Evolutionary conservation across 2,888 invertebrate genomes (phyloP).

Genomic region (Pycnomerus fuliginosus): DNA sequence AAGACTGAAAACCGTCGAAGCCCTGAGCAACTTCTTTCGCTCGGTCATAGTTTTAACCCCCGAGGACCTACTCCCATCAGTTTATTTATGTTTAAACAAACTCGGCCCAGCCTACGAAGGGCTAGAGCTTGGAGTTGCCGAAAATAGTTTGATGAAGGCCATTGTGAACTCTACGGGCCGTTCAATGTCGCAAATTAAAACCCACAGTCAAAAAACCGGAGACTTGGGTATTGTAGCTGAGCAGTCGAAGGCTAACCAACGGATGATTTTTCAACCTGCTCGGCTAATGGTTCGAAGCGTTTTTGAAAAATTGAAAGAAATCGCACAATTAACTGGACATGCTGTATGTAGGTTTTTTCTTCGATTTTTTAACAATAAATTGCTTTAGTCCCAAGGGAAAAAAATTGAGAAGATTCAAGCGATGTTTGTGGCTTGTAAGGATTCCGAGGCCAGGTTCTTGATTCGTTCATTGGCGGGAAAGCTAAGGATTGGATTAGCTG

Average conservation of each 20-base stretch:
- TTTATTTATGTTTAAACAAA: slow-evolving; percentile 95
- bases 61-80: slow-evolving; percentile 83
- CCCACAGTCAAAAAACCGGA: slow-evolving; percentile 69
- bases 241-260: slow-evolving; percentile 78
- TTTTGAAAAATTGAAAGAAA: slow-evolving; percentile 80
- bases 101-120: slow-evolving; percentile 96
- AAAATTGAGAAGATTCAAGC: slow-evolving; percentile 91
- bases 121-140: slow-evolving; percentile 90
- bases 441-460: slow-evolving; percentile 84
- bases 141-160: slow-evolving; percentile 91
- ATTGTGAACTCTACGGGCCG: slow-evolving; percentile 88
- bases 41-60: slow-evolving; percentile 88
- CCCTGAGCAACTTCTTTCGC: slow-evolving; percentile 86
- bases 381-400: slow-evolving; percentile 68
- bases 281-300: slow-evolving; percentile 74
- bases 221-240: slow-evolving; percentile 93
- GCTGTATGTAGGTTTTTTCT: slow-evolving; percentile 55
- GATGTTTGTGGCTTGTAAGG: slow-evolving; percentile 88
- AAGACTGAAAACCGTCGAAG: slow-evolving; percentile 88
- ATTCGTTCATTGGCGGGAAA: slow-evolving; percentile 92
- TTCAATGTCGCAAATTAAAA: slow-evolving; percentile 78
- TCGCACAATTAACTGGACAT: slow-evolving; percentile 82
- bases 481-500: slow-evolving; percentile 93
- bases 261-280: slow-evolving; percentile 84
- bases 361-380: slow-evolving; percentile 11